Conservation (phyloP, 1,140 invertebrate genomes). For the Drosophila kikkawai region DNA sequence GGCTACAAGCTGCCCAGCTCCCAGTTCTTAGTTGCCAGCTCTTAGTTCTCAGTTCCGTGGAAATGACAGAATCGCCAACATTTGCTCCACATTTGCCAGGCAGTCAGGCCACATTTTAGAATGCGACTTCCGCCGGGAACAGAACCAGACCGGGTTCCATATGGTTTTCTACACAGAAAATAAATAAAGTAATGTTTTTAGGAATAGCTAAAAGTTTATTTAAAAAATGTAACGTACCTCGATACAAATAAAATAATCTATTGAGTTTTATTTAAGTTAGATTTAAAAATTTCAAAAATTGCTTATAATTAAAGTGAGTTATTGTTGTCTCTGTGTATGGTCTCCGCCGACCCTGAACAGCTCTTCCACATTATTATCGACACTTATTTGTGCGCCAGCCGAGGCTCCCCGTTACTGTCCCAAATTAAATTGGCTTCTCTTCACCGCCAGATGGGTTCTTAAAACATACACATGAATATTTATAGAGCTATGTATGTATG, state of each 20-base stretch:
- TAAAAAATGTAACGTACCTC: too few species aligned
- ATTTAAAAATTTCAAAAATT: too few species aligned
- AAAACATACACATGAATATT: conserved; percentile 38
- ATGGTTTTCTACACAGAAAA: conserved; percentile 12
- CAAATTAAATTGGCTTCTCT: conserved; percentile 40
- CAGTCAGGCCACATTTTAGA: conserved; percentile 15
- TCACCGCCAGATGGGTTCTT: conserved; percentile 27
- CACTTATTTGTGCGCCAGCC: conserved; percentile 36
- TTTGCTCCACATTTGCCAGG: conserved; percentile 71
- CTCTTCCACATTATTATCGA: conserved; percentile 39
- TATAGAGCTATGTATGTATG: conserved; percentile 7
- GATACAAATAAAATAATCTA: background rate
- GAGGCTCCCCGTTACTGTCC: conserved; percentile 42
- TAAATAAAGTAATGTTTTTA: background rate
- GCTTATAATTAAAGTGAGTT: background rate
- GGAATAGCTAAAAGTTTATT: too few species aligned
- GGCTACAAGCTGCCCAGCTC: conserved; percentile 42
- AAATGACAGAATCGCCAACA: conserved; percentile 45
- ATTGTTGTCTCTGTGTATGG: background rate
- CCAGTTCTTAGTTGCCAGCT: background rate
- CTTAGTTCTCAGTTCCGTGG: conserved; percentile 51
- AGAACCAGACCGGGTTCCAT: conserved; percentile 1
- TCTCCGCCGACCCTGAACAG: conserved; percentile 19
- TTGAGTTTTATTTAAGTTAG: too few species aligned
- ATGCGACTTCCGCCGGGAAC: conserved; percentile 60